Conservation (phyloP, 2,797 vertebrate species). For the Psittacula echo region DNA sequence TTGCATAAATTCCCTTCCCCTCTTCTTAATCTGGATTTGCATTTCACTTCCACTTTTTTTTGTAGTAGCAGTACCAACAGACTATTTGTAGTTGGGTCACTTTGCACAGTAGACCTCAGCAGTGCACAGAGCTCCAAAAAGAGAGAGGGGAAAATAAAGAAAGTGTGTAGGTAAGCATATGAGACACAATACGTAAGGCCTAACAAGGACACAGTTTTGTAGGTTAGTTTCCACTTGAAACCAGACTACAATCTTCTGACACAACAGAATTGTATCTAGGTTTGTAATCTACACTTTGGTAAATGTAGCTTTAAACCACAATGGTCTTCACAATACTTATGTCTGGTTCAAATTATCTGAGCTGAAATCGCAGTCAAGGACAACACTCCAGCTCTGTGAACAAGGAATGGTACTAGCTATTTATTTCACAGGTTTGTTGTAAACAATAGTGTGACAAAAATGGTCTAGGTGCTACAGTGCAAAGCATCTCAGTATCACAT, state of each 20-base stretch:
- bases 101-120: neutral
- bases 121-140: neutral
- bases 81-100: accelerated
- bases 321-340: neutral
- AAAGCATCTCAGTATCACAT: neutral
- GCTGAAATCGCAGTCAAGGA: neutral
- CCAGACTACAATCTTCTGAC: neutral
- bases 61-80: neutral
- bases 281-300: neutral
- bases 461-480: neutral
- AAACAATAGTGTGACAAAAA: neutral
- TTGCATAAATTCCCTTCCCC: neutral
- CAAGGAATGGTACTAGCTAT: neutral
- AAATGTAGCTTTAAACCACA: neutral
- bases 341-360: neutral
- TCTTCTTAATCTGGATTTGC: neutral
- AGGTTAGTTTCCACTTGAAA: neutral
- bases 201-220: neutral
- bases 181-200: neutral
- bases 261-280: neutral
- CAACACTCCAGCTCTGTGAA: neutral
- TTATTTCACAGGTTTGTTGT: neutral
- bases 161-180: neutral
- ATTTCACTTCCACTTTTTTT: neutral
- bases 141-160: neutral